Evolutionary conservation across 2,888 invertebrate species (phyloP), one percentile per base, ranked within the genome.

Genomic region (Orthonevra nobilis): DNA sequence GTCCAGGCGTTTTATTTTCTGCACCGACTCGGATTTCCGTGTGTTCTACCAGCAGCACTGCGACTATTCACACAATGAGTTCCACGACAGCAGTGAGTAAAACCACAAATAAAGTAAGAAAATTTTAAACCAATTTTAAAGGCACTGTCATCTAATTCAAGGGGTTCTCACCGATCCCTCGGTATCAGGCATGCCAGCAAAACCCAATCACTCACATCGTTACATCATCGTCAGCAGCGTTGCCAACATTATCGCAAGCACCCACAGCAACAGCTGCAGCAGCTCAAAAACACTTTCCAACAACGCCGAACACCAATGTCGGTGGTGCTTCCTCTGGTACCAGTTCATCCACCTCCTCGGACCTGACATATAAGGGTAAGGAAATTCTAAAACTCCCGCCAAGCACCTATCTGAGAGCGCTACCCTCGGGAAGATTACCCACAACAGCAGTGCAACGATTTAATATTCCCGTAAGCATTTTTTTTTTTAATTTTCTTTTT

Each of bases 381-480:
- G 83, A 87, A 63, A 56, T 86, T 15, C 82, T 88, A 5, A 87
- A 87, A 72, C 77, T 87, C 44, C 87, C 87, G 3, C 83, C 84
- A 20, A 87, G 84, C 63, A 88, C 88, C n/a, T 87, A 83, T 77
- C 75, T 88, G 19, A 83, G 87, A 7, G 84, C 86, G 0, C 84
- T 87, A 14, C 46, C 81, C 5, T 26, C 81, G 14, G 56, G 82
- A 12, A 23, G 82, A 7, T 83, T 84, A 9, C 28, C 83, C 4
- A 14, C 58, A 30, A 42, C 81, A 12, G 72, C 84, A 26, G 81
- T 86, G 17, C 87, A 86, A 50, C 85, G 86, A 23, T 85, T 85
- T 61, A 87, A 85, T 79, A 84, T 86, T 81, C 86, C 86, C 23
- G 87, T 87, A 81, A 85, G 84, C 83, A 17, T 0, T 46, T 23